Evolutionary conservation across 2,113 vertebrate species (phyloP), one percentile per base, ranked within the genome.

Genomic region (Chunga burmeisteri): DNA sequence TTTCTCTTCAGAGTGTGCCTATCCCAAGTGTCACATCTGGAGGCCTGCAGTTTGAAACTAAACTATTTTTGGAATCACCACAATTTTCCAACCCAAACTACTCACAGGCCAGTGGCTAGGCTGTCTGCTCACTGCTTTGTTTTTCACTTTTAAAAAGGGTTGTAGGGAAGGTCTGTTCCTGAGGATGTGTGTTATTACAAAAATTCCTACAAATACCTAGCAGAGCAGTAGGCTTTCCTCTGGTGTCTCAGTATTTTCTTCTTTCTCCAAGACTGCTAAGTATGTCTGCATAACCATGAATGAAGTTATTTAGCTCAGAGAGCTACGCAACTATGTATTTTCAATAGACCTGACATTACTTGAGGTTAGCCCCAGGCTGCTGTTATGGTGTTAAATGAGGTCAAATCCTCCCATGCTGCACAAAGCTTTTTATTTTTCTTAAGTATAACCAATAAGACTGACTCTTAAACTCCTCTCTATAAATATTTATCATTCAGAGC

Each of bases 1-100:
- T 92, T 94, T 93, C 81, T 94, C 30, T 97, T 97, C 75, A 94
- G 94, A 91, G 53, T 90, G 29, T 82, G 93, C 75, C 77, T 97
- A 88, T 91, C 81, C 95, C 93, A 96, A 97, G 96, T 95, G 84
- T 95, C 96, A 97, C 97, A 98, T 98, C 97, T 98, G 97, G 98
- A 96, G 89, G 82, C 97, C 95, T 89, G 9, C 81, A 97, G 95
- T 96, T 98, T 96, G 88, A 97, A 98, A 96, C 55, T 18, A 86
- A 96, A 96, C 94, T 98, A 96, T 97, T 98, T 97, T 97, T 97
- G 96, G 97, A 98, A 96, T 97, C 93, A 95, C 86, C 94, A 59
- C 84, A 98, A 91, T 96, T 98, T 98, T 98, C 98, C 97, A 98
- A 96, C 56, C 94, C 91, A 94, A 94, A 91, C 94, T 96, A 90